Evolutionary conservation across 2,797 vertebrate genomes (phyloP).

Genomic region (Lindbergichthys nudifrons): DNA sequence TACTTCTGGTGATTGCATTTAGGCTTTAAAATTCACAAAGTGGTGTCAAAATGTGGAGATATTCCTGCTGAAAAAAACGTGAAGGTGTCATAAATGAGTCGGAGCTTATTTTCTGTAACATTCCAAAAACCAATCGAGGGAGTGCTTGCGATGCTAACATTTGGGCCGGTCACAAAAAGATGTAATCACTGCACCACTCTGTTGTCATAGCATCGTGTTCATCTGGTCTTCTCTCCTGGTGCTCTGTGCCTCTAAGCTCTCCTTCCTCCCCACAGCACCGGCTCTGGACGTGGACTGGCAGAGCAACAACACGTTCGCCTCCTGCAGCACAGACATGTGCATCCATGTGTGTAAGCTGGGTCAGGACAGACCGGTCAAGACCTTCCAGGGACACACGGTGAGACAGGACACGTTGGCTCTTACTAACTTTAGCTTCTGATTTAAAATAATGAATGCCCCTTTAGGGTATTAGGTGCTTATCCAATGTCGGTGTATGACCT

Average conservation of each 20-base stretch:
- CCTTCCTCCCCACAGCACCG: slow-evolving; percentile 84
- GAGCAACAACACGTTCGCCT: slow-evolving; percentile 99
- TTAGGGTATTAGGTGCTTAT: no score
- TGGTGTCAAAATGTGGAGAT: no score
- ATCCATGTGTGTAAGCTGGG: slow-evolving; percentile 99
- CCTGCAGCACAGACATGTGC: slow-evolving; percentile 99
- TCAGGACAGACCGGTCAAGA: slow-evolving; percentile 98
- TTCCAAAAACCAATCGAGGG: no score
- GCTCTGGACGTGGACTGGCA: slow-evolving; percentile 99
- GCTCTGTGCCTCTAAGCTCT: slow-evolving; percentile 27
- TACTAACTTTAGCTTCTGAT: neutral
- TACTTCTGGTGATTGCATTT: no score
- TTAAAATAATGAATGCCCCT: neutral
- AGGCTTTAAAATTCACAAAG: no score
- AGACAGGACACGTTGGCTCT: slow-evolving; percentile 24
- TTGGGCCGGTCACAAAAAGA: no score
- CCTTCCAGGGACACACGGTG: slow-evolving; percentile 99
- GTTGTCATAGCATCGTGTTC: neutral
- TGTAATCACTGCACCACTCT: no score
- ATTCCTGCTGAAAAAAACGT: no score
- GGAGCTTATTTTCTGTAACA: no score
- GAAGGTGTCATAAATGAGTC: no score
- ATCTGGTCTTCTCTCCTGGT: neutral
- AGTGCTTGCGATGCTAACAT: no score
- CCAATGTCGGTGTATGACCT: no score